Evolutionary conservation across 2,888 invertebrate species (phyloP).

Genomic region (Drosophila aldrichi): DNA sequence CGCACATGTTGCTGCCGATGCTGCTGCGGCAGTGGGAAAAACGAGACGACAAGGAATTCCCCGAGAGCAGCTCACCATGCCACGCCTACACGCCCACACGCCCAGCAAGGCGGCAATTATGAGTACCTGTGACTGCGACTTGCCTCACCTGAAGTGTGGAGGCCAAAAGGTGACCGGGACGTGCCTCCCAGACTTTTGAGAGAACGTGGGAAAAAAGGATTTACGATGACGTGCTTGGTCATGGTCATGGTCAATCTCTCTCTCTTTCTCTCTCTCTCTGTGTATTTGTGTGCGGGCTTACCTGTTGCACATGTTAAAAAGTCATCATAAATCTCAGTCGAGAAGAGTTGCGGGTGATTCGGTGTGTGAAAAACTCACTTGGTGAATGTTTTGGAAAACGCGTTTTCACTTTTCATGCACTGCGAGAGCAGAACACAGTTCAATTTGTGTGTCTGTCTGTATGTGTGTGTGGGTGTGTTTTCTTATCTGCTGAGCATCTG

Average conservation of each 20-base stretch:
- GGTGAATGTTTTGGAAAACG: slow-evolving; percentile 27
- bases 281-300: slow-evolving; percentile 52
- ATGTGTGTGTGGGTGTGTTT: slow-evolving; percentile 19
- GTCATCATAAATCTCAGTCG: slow-evolving; percentile 76
- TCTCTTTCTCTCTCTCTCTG: slow-evolving; percentile 4
- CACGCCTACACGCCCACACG: slow-evolving; percentile 45
- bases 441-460: slow-evolving; percentile 16
- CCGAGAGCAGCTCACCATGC: slow-evolving; percentile 25
- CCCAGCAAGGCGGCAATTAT: slow-evolving; percentile 27
- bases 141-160: slow-evolving; percentile 17
- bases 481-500: slow-evolving; percentile 72
- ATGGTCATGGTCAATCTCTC: slow-evolving; percentile 49
- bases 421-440: background rate
- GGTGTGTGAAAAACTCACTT: slow-evolving; percentile 16
- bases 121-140: slow-evolving; percentile 39
- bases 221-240: slow-evolving; percentile 73
- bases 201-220: slow-evolving; percentile 79
- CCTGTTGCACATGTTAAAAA: slow-evolving; percentile 78
- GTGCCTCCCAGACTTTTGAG: slow-evolving; percentile 48
- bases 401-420: slow-evolving; percentile 67
- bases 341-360: slow-evolving; percentile 16
- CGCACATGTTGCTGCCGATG: slow-evolving; percentile 63
- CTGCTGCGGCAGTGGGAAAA: slow-evolving; percentile 23
- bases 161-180: slow-evolving; percentile 32
- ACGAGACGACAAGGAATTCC: slow-evolving; percentile 62